Conservation (phyloP, 2,113 vertebrate genomes). For the Lamprotornis superbus region DNA sequence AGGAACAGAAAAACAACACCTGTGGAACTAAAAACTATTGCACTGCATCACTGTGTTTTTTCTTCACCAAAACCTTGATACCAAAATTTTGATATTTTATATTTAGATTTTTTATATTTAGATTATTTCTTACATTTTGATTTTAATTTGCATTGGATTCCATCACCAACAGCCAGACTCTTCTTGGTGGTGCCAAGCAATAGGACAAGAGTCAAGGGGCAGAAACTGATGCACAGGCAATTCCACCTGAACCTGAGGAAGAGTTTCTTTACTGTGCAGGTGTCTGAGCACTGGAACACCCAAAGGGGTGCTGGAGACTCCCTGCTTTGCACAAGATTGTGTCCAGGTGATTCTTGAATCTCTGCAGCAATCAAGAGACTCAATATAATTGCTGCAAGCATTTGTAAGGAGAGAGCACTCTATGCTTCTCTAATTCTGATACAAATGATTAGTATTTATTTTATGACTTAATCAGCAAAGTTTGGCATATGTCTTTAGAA, state of each 20-base stretch:
- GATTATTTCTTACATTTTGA: not conserved
- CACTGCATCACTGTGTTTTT: not conserved
- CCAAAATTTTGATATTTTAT: not conserved
- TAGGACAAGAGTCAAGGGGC: not conserved
- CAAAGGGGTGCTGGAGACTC: not conserved
- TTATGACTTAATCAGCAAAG: not conserved
- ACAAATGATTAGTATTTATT: not conserved
- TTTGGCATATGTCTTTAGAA: not conserved
- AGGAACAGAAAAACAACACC: not conserved
- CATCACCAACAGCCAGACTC: not conserved
- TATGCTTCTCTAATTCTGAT: not conserved
- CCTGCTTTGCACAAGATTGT: not conserved
- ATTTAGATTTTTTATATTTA: not conserved
- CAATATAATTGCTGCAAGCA: rapidly evolving
- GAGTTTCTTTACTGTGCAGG: not conserved
- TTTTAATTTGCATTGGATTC: not conserved
- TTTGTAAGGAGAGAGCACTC: not conserved
- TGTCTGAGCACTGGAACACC: rapidly evolving
- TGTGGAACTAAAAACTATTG: not conserved
- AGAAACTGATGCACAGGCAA: not conserved
- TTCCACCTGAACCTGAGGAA: not conserved
- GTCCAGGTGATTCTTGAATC: not conserved
- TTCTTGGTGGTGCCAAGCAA: not conserved
- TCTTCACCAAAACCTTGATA: rapidly evolving
- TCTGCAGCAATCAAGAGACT: not conserved